Base-by-base conservation (phyloP, 1,140 invertebrate genomes). In the Orchesella cincta region DNA sequence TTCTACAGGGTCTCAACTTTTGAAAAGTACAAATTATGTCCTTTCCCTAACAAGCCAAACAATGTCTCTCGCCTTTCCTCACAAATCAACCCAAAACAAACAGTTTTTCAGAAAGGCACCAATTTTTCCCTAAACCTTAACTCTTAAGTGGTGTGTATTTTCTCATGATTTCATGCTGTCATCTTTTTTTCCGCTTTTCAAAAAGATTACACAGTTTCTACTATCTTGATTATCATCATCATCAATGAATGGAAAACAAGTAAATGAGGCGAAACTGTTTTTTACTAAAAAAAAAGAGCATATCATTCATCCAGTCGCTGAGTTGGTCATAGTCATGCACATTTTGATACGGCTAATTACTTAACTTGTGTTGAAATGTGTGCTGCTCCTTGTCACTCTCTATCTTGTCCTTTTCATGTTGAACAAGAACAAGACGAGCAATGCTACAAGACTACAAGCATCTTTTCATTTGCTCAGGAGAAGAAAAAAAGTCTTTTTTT, bases 51-150 rank as follows among this genome's bases (percentile, higher is more conserved):
- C 62, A 67, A 67, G 62, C 33, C 62, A 67, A 67, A 67, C 62
- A 67, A 31, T 67, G 62, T 67, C 62, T 67, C 62, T 67, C 62
- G 62, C 62, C 62, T 67, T 67, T 67, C 62, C 62, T 67, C 62
- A 67, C 62, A 67, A 67, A 67, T 67, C 62, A 67, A 31, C 62
- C 62, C 62, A 67, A 67, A 67, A 67, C 62, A 67, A 67, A 67
- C 62, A 67, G n/a, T n/a, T n/a, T n/a, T n/a, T n/a, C n/a, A n/a
- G n/a, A n/a, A n/a, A n/a, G 12, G 62, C 62, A 67, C 33, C 62
- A 67, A 29, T 67, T 67, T 67, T 67, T 29, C 33, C 23, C 62
- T 33, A 31, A 5, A 31, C 62, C 62, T 67, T 29, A 26, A 2
- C 23, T 33, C 29, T 62, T n/a, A 12, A 26, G 62, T 67, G 62